These are phyloP conservation scores for Aleiodes leptofemur DNA, from an alignment of 2,888 invertebrate species.

Conservation along the genomic window DNA sequence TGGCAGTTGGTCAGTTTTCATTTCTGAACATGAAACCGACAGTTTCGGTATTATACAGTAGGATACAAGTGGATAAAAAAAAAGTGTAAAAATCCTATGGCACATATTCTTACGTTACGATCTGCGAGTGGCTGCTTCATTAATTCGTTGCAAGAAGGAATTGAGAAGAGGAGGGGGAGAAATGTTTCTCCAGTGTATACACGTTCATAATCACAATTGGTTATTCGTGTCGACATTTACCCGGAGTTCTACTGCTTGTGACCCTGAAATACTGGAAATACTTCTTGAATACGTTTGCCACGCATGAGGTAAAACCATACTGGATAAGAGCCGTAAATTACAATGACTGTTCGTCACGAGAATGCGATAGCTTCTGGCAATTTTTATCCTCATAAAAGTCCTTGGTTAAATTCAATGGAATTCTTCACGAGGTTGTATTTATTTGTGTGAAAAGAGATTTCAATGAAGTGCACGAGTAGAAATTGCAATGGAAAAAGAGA, in stretches of 20 bases:
- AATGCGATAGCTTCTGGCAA: conserved; percentile 25
- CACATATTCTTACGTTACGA: not conserved
- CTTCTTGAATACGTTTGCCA: not conserved
- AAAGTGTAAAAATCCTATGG: not conserved
- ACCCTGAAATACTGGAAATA: conserved; percentile 15
- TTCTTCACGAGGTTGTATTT: conserved; percentile 10
- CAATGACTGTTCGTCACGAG: conserved; percentile 12
- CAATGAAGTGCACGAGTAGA: not conserved
- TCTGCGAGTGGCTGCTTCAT: not conserved
- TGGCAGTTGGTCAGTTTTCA: conserved; percentile 37
- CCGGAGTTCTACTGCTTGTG: not conserved
- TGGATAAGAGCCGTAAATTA: conserved; percentile 8
- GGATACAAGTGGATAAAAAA: conserved; percentile 13
- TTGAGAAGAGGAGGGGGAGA: not conserved
- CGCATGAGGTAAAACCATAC: not conserved
- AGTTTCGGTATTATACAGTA: conserved; percentile 9
- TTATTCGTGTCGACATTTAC: conserved; percentile 1
- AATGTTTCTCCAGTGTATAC: not conserved
- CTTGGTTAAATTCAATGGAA: conserved; percentile 9
- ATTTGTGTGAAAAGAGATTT: not conserved
- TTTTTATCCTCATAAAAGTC: not conserved
- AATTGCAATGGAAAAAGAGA: not conserved
- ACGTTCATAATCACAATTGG: conserved; percentile 2
- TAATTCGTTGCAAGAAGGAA: conserved; percentile 6
- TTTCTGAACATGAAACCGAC: conserved; percentile 16